Evolutionary conservation across 2,797 vertebrate genomes (phyloP), one percentile per base, ranked within the genome.

Genomic region (Cryptoblepharus egeriae): DNA sequence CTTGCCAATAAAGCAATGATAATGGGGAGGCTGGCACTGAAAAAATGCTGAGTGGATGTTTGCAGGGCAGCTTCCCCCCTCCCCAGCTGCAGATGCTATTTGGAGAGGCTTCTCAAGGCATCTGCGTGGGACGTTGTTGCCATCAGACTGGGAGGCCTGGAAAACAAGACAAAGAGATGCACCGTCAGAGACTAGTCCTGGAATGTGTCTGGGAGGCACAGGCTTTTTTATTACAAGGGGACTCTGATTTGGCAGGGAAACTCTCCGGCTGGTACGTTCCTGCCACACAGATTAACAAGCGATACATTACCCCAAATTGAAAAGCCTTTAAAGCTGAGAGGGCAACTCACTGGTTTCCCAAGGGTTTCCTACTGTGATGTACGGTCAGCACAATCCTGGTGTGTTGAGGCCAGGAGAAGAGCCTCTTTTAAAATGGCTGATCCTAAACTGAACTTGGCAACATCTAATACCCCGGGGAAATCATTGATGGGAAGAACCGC

Each of bases 401-500:
- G 0, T 58, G 81, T 74, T 35, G 3, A 3, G 55, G 81, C 67
- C 20, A 60, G 45, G 78, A 2, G 0, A 76, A 77, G 8, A 55
- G 16, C 32, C 57, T 26, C 1, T 1, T 80, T 84, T 16, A 11
- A 11, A 79, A 58, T 4, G 37, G 16, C 58, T 85, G 28, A 42
- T 24, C 28, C 4, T 15, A 55, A 45, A 85, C 18, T 85, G 79
- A 88, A 24, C 61, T 81, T 24, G 0, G 42, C 63, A 86, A 82
- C 79, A 30, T 28, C 83, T 87, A 85, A 80, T 90, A n/a, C 84
- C 86, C 28, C 73, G 69, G 68, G n/a, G 64, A 0, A 49, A 9
- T 61, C 49, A 1, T 5, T 1, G 71, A 15, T 64, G 42, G 35
- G 39, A 67, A 57, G 35, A 22, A 22, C 20, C 18, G 75, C 45